These are phyloP conservation scores for Germaria angustata DNA, from an alignment of 2,888 invertebrate genomes.

Conservation along the genomic window DNA sequence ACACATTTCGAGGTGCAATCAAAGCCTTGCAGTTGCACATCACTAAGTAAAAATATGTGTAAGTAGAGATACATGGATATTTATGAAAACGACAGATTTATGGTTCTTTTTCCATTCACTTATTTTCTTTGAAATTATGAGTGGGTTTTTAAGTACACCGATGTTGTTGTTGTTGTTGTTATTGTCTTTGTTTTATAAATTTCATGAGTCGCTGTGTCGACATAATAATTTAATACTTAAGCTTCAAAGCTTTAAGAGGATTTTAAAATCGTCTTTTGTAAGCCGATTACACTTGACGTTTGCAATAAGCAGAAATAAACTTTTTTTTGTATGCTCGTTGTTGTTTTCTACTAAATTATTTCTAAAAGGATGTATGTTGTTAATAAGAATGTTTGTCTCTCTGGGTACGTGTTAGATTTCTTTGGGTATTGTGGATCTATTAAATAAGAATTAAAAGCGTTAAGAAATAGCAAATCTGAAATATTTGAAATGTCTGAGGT, in stretches of 20 bases:
- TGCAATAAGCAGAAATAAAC: constrained; percentile 56
- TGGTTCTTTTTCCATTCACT: not conserved
- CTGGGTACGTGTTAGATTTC: not conserved
- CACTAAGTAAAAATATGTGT: too few relatives aligned
- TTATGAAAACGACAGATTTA: not conserved
- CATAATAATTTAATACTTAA: constrained; percentile 70
- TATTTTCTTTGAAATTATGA: constrained; percentile 28
- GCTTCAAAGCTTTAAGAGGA: constrained; percentile 68
- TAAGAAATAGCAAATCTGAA: not conserved
- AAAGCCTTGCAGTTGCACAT: too few relatives aligned
- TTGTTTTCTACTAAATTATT: not conserved
- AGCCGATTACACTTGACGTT: constrained; percentile 70
- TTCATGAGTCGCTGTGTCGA: constrained; percentile 66
- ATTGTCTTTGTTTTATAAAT: constrained; percentile 3
- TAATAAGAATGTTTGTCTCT: not conserved
- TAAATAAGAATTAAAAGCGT: constrained; percentile 21
- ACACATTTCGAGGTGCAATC: too few relatives aligned
- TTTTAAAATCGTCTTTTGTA: constrained; percentile 71
- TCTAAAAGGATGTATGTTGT: not conserved
- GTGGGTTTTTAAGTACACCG: constrained; percentile 46
- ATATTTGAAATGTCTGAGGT: constrained; percentile 17
- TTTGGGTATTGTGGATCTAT: not conserved
- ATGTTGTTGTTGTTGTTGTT: too few relatives aligned
- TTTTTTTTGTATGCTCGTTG: not conserved
- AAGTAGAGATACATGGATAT: not conserved